Evolutionary conservation across 64 coral and sea anemone genomes (phyloP), one percentile per base, ranked within the genome.

Genomic region (Montipora cactus): DNA sequence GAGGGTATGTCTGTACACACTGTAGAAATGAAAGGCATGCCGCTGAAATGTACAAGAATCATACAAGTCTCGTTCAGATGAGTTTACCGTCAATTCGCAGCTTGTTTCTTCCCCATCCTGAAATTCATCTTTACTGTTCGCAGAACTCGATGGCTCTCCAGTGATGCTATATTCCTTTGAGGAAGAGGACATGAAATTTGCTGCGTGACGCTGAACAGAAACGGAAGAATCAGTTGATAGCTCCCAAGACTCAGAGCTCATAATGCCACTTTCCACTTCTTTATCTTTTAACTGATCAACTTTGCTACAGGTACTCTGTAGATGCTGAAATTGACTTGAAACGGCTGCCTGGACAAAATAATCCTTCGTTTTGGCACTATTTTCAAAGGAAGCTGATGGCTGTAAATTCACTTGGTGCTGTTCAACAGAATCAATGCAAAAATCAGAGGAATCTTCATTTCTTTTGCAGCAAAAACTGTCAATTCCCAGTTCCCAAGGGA

Each of bases 1-100:
- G 11, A 89, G 16, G 12, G 59, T 69, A 88, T 95, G 93, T 21
- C 89, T 95, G 79, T 98, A 95, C 2, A 95, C 96, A 89, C 96
- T 98, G 49, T 14, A 76, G 11, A 98, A 88, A 64, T 95, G 48
- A 44, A 98, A 92, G 6, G 59, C 10, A 58, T 98, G 96, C 11
- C 58, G 58, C 28, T 89, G 57, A 16, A 18, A 62, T 79, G 96
- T 88, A n/a, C 79, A 92, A 59, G 70, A 50, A 55, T 93, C 48
- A 52, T 66, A 48, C 6, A 37, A 2, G 45, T 62, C 18, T 4
- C n/a, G 49, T 22, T 88, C 55, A 81, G 64, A 1, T 68, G 47
- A 78, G 14, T 81, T 44, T 4, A 45, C 87, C 6, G 19, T 5
- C 25, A 74, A 21, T 25, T 80, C 81, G 55, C 49, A 45, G 62